Evolutionary conservation across 2,113 vertebrate species (phyloP).

Genomic region (Atrichornis clamosus): DNA sequence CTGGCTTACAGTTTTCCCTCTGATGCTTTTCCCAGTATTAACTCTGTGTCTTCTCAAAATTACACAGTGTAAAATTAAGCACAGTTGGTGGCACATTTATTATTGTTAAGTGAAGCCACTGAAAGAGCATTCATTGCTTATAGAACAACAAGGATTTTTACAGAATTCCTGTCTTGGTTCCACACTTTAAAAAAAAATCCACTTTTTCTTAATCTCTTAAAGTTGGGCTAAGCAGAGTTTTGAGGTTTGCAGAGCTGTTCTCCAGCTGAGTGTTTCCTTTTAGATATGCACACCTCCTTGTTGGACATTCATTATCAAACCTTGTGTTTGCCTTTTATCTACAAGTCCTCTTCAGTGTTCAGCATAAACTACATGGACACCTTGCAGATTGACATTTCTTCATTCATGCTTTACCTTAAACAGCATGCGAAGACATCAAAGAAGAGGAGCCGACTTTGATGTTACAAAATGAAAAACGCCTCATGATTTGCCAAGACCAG

Average conservation of each 20-base stretch:
- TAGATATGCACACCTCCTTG: conserved; percentile 79
- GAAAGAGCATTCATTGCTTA: not conserved
- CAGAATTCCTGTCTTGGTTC: not conserved
- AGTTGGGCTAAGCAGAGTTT: conserved; percentile 70
- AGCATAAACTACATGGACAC: conserved; percentile 96
- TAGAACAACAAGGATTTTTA: conserved; percentile 7
- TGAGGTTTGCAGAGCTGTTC: conserved; percentile 70
- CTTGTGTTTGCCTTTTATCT: conserved; percentile 95
- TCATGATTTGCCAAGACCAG: conserved; percentile 90
- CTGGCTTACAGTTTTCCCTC: not conserved
- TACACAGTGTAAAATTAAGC: not conserved
- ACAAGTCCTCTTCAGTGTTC: conserved; percentile 88
- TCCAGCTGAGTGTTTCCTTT: conserved; percentile 75
- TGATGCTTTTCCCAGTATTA: not conserved
- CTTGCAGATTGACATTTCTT: conserved; percentile 97
- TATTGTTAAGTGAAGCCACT: not conserved
- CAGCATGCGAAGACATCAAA: conserved; percentile 96
- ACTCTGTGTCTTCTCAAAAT: conserved; percentile 5
- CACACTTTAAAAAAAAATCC: not conserved
- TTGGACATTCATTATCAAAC: conserved; percentile 97
- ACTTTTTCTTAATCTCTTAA: conserved; percentile 65
- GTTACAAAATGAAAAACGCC: conserved; percentile 92
- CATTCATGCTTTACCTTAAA: conserved; percentile 98
- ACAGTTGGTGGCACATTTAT: not conserved
- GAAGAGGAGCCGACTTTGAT: conserved; percentile 87